A percentile compares a stretch with the other conserved stretches of the same genome.
Evolutionary conservation across 2,888 invertebrate genomes (phyloP).

Genomic region (Oxycera nigricornis): DNA sequence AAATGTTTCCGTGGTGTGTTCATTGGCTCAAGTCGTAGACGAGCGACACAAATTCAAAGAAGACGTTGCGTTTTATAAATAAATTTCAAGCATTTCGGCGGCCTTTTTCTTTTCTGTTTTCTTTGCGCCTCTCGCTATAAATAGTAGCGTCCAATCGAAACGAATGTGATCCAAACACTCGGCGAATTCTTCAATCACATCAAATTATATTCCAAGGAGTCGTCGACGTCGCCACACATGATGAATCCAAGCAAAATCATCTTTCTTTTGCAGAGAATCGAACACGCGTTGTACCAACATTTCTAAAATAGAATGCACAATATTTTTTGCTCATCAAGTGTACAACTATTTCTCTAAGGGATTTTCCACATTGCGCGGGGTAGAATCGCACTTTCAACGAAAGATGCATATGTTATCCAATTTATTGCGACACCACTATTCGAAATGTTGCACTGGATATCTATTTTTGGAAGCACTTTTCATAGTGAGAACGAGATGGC

Average conservation of each 20-base stretch:
- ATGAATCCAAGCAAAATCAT: neutral
- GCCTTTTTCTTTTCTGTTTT: conserved; percentile 43
- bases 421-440: neutral
- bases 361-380: neutral
- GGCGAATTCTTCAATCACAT: neutral
- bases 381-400: neutral
- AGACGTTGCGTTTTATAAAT: conserved; percentile 43
- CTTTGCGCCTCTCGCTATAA: conserved; percentile 41
- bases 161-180: conserved; percentile 21
- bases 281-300: neutral
- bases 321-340: neutral
- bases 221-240: too few species aligned
- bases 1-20: neutral
- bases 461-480: conserved; percentile 21
- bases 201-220: conserved; percentile 13
- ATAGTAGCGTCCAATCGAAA: conserved; percentile 36
- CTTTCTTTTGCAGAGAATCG: neutral
- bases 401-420: neutral
- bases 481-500: neutral
- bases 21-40: neutral
- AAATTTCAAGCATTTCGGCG: conserved; percentile 42
- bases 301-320: neutral
- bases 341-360: neutral
- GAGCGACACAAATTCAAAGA: conserved; percentile 43
- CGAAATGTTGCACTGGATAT: neutral